These are phyloP conservation scores for Stenoptilia bipunctidactyla DNA, from an alignment of 2,888 invertebrate species.

Conservation along the genomic window DNA sequence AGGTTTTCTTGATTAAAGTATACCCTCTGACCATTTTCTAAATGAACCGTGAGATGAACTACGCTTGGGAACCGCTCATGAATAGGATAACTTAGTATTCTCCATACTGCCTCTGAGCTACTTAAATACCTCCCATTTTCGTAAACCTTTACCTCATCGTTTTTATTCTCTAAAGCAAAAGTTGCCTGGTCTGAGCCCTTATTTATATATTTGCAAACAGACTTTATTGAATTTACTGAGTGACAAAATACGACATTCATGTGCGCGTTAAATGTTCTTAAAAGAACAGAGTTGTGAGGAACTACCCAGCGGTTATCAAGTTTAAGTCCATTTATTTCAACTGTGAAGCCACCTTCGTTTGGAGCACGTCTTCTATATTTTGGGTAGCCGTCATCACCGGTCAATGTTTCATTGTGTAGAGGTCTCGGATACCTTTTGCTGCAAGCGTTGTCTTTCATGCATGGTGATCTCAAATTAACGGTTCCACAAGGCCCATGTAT, in stretches of 20 bases:
- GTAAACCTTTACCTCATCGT: not conserved
- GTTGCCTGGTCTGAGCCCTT: not conserved
- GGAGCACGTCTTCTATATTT: slow-evolving; percentile 3
- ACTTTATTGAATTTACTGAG: too few relatives aligned
- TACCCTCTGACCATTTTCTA: too few relatives aligned
- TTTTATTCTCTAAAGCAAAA: not conserved
- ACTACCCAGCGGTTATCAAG: slow-evolving; percentile 7
- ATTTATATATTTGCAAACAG: slow-evolving; percentile 6
- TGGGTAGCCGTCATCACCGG: slow-evolving; percentile 22
- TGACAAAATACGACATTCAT: too few relatives aligned
- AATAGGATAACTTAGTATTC: slow-evolving; percentile 9
- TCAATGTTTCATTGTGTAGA: slow-evolving; percentile 20
- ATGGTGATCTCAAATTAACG: slow-evolving; percentile 1
- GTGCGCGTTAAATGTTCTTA: slow-evolving; percentile 6
- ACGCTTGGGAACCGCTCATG: slow-evolving; percentile 13
- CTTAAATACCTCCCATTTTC: slow-evolving; percentile 5
- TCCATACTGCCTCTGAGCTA: slow-evolving; percentile 10
- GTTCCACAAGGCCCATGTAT: slow-evolving; percentile 1
- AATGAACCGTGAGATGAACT: slow-evolving; percentile 11
- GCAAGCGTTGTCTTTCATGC: slow-evolving; percentile 15
- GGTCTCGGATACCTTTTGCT: slow-evolving; percentile 24
- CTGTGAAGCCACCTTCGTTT: too few relatives aligned
- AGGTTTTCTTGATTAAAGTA: slow-evolving; percentile 4
- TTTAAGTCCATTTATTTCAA: too few relatives aligned
- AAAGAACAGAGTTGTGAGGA: slow-evolving; percentile 5